Base-by-base conservation (phyloP, 2,113 vertebrate genomes). In the Festucalex cinctus region DNA sequence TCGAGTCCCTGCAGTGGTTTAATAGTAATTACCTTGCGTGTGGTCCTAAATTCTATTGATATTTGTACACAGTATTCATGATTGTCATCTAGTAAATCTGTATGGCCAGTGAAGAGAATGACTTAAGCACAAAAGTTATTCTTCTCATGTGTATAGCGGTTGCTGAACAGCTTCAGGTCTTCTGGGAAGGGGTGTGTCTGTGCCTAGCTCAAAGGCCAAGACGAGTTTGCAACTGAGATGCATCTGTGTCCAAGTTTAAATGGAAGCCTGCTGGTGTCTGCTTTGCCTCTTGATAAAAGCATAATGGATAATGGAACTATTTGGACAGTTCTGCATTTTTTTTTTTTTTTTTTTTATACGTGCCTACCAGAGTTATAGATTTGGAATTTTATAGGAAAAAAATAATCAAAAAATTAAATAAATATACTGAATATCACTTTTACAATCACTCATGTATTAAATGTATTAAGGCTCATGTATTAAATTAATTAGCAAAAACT, bases 71-170 rank as follows among this genome's bases (percentile, higher is more conserved):
- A n/a, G n/a, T n/a, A n/a, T n/a, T 32, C 35, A 20, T 10, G 3
- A 59, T 59, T 36, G 57, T 59, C 19, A 59, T 9, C 32, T 20
- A 5, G 32, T 35, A 57, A 57, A 57, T 39, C 19, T 61, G 20
- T 26, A 41, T 44, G 39, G 39, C 26, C 16, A 43, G 5, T 10
- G 32, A 12, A 48, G 9, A 63, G 22, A 39, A 43, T 20, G 32
- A 28, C 41, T 44, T 5, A 63, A 63, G 43, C 43, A 43, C 62
- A 63, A n/a, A 41, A 46, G 24, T 28, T 62, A 24, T 28, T 63
- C 41, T 46, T 46, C 61, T 63, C 43, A 24, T 46, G 61, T 63
- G 37, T 19, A 24, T 8, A 43, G 28, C 35, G 3, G 17, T 59
- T 46, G 24, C 32, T 39, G 36, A 61, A 39, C 12, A 22, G 43